Evolutionary conservation across 1,140 invertebrate genomes (phyloP), one percentile per base, ranked within the genome.

Genomic region (Lasioglossum baleicum): DNA sequence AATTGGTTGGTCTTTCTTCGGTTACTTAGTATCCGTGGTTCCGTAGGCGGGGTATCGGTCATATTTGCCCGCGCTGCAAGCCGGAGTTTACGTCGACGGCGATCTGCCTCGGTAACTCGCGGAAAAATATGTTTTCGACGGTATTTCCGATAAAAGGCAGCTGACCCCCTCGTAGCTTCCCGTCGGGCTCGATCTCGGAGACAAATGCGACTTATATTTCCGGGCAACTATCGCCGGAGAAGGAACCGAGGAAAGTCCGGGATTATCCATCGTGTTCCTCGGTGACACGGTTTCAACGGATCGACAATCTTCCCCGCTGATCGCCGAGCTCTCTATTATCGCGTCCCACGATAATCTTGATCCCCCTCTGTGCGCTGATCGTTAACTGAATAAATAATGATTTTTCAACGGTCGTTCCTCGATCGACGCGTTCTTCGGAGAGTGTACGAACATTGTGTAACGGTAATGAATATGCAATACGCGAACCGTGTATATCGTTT

Each of bases 91-190:
- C 26, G 51, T 65, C 65, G 66, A 22, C 17, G 6, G 42, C 63
- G 51, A 56, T 13, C 15, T 35, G 35, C 48, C 15, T n/a, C 44
- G 31, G 20, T 17, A 63, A 42, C 51, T n/a, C 70, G 31, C 60
- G 44, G 72, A 73, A 85, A 85, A 84, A 84, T 85, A 85, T 85
- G 83, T 85, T 85, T 85, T 84, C 69, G 65, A 56, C 82, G 44
- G 44, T 35, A 81, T 73, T 80, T 70, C 75, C 83, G 80, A 85
- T 85, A 84, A 84, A 81, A 65, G 72, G 48, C 82, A 75, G 56
- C 82, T 53, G 73, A 61, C 61, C 8, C 35, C 42, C 53, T 42
- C 61, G 35, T 60, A 58, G 42, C 64, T 70, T n/a, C 48, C 48
- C 60, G 60, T 65, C 35, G 17, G 20, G 35, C 31, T 20, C n/a